Evolutionary conservation across 92 coral and sea anemone genomes (phyloP).

Genomic region (Zoanthus solanderi): DNA sequence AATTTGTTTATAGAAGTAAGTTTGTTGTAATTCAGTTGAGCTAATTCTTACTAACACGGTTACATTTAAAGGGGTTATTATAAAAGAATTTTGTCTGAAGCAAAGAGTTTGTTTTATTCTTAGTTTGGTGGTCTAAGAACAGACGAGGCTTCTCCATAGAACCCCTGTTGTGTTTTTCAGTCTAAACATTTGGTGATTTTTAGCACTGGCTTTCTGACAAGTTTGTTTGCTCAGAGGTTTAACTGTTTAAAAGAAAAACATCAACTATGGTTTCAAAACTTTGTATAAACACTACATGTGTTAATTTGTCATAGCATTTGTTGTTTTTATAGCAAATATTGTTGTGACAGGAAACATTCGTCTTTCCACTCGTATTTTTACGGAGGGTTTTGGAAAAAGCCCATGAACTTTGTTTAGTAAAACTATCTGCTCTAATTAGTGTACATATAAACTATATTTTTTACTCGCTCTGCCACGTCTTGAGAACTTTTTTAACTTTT

Average conservation of each 20-base stretch:
- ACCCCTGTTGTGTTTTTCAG: neutral
- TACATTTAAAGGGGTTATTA: too few relatives aligned
- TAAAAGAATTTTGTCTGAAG: neutral
- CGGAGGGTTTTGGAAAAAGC: neutral
- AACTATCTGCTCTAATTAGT: too few relatives aligned
- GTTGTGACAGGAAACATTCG: neutral
- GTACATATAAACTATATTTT: too few relatives aligned
- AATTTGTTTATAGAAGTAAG: too few relatives aligned
- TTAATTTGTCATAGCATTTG: neutral
- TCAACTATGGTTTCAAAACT: constrained; percentile 15
- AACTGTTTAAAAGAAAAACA: constrained; percentile 36
- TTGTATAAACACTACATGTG: constrained; percentile 14
- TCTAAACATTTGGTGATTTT: constrained; percentile 41
- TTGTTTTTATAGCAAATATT: neutral
- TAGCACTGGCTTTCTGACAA: neutral
- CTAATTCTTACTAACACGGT: too few relatives aligned
- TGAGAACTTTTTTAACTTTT: neutral
- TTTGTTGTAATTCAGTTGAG: too few relatives aligned
- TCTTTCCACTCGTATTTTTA: neutral
- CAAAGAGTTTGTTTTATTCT: neutral
- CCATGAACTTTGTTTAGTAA: neutral
- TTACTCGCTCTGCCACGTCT: too few relatives aligned
- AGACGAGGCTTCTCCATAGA: neutral
- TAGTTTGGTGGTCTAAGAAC: neutral
- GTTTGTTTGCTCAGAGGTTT: constrained; percentile 11